Evolutionary conservation across 1,140 invertebrate species (phyloP).

Genomic region (Drosophila sechellia): DNA sequence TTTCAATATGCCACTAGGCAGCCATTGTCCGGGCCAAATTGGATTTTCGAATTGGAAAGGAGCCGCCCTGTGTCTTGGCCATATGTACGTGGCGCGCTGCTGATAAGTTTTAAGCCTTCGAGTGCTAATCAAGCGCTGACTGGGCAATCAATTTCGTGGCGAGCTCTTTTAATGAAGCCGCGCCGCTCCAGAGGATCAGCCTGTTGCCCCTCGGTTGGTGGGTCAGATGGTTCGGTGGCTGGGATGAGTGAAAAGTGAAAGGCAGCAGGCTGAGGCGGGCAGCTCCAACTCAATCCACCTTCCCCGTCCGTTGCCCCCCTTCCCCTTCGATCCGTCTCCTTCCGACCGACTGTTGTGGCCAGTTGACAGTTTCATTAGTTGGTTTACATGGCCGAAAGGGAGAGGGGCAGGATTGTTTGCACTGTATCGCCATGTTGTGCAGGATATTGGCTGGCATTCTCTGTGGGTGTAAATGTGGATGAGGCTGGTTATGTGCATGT

Average conservation of each 20-base stretch:
- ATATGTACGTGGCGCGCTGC: slow-evolving; percentile 13
- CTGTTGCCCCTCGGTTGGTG: slow-evolving; percentile 35
- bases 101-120: slow-evolving; percentile 74
- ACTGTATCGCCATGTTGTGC: slow-evolving; percentile 79
- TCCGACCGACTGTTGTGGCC: slow-evolving; percentile 58
- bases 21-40: slow-evolving; percentile 68
- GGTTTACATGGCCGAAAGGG: slow-evolving; percentile 65
- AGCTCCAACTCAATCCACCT: slow-evolving; percentile 26
- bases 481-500: slow-evolving; percentile 15
- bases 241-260: slow-evolving; percentile 28
- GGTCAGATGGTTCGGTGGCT: not conserved
- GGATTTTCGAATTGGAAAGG: slow-evolving; percentile 59
- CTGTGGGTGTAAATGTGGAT: slow-evolving; percentile 16
- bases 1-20: slow-evolving; percentile 57
- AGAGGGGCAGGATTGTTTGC: slow-evolving; percentile 57
- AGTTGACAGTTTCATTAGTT: slow-evolving; percentile 82
- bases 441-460: slow-evolving; percentile 70
- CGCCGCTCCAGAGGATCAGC: slow-evolving; percentile 22
- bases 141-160: slow-evolving; percentile 67
- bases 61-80: slow-evolving; percentile 26
- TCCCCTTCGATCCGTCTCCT: not conserved
- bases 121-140: slow-evolving; percentile 68
- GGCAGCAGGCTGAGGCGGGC: slow-evolving; percentile 28
- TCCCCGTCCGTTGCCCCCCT: slow-evolving; percentile 4
- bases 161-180: slow-evolving; percentile 67